These are phyloP conservation scores for Triops cancriformis DNA, from an alignment of 1,140 invertebrate species.

Conservation along the genomic window DNA sequence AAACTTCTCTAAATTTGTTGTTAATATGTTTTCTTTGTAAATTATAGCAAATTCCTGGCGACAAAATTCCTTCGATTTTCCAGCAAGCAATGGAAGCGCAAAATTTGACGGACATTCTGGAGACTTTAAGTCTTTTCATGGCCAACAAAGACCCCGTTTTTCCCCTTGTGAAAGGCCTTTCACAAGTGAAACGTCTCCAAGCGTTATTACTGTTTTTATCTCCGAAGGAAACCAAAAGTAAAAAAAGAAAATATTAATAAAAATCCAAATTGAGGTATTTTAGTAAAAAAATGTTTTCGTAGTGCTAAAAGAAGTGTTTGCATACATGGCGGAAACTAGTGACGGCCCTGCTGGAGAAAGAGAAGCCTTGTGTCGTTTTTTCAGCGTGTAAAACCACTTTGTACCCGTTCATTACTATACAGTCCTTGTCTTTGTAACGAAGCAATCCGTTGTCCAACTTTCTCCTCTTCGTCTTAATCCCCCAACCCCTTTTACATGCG, in stretches of 20 bases:
- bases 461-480: no score
- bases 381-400: background rate
- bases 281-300: no score
- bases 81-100: conserved; percentile 38
- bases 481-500: no score
- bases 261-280: no score
- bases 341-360: background rate
- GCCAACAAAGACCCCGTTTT: background rate
- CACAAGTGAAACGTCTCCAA: background rate
- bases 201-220: background rate
- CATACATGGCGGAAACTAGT: background rate
- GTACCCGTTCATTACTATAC: no score
- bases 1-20: no score
- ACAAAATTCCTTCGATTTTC: conserved; percentile 34
- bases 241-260: background rate
- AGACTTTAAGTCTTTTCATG: conserved; percentile 28
- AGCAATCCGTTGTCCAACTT: no score
- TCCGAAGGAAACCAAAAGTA: background rate
- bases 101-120: conserved; percentile 37
- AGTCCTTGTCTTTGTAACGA: no score
- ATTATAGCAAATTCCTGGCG: conserved; percentile 21
- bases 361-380: background rate
- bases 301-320: background rate
- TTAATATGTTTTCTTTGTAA: background rate
- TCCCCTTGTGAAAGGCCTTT: background rate